phyloP scores from a whole-genome alignment of 2,888 invertebrate species.

The Mesoligia furuncula region DNA sequence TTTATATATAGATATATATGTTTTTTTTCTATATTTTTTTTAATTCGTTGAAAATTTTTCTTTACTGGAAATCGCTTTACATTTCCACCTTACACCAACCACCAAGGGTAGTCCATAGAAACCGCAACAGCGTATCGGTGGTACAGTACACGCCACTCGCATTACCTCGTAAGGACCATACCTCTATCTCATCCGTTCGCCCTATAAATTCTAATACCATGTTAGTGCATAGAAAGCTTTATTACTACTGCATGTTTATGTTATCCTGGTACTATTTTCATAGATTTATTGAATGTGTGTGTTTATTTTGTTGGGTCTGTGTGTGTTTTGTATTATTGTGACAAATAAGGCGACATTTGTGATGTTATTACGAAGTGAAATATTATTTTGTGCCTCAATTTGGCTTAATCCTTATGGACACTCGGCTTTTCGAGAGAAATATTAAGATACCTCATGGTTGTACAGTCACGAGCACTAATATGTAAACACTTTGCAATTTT shows the following conservation, averaged over 20 bases:
- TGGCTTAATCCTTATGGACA: background rate
- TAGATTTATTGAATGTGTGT: slow-evolving; percentile 54
- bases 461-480: no score
- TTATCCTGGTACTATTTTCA: slow-evolving; percentile 63
- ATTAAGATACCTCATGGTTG: no score
- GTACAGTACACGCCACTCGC: slow-evolving; percentile 80
- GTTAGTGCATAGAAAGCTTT: slow-evolving; percentile 76
- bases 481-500: no score
- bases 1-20: no score
- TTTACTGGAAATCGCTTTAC: background rate
- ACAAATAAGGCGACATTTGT: slow-evolving; percentile 17
- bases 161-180: slow-evolving; percentile 77
- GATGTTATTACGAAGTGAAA: background rate
- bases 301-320: slow-evolving; percentile 33
- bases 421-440: background rate
- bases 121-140: slow-evolving; percentile 87
- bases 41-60: background rate
- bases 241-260: slow-evolving; percentile 77
- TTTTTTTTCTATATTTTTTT: no score
- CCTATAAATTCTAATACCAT: slow-evolving; percentile 81
- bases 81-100: slow-evolving; percentile 65
- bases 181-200: slow-evolving; percentile 76
- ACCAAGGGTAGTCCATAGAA: slow-evolving; percentile 80
- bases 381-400: background rate
- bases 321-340: slow-evolving; percentile 29